Conservation (phyloP, 2,888 invertebrate species). For the Coelopa pilipes region DNA sequence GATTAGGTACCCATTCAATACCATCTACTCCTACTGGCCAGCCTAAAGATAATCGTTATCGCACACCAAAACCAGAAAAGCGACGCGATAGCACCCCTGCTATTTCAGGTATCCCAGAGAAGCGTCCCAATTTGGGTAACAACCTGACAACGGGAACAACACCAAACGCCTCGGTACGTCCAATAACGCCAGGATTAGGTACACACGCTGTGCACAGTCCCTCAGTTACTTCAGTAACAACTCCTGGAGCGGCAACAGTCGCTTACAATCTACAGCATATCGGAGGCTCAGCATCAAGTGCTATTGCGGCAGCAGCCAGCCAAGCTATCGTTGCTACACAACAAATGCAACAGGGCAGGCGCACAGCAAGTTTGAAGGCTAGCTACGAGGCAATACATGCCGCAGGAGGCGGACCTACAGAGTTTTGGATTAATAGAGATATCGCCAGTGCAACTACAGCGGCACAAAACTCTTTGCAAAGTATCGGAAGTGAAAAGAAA, state of each 20-base stretch:
- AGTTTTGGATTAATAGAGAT: constrained; percentile 78
- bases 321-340: constrained; percentile 97
- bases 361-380: constrained; percentile 93
- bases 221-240: constrained; percentile 53
- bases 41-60: constrained; percentile 67
- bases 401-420: constrained; percentile 73
- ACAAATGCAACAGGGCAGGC: constrained; percentile 93
- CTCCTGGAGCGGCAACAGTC: constrained; percentile 64
- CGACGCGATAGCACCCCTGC: constrained; percentile 75
- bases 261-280: constrained; percentile 82
- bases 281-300: constrained; percentile 75
- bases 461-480: constrained; percentile 78
- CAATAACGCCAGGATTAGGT: constrained; percentile 54
- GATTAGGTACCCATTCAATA: constrained; percentile 41
- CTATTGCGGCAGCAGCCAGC: constrained; percentile 93
- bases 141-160: constrained; percentile 50
- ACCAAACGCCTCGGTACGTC: constrained; percentile 57
- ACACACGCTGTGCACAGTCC: constrained; percentile 59
- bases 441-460: constrained; percentile 71
- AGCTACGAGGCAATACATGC: constrained; percentile 91
- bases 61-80: constrained; percentile 76
- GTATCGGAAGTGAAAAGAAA: constrained; percentile 68
- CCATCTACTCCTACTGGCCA: constrained; percentile 43
- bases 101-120: constrained; percentile 55
- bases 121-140: constrained; percentile 59